phyloP scores from a whole-genome alignment of 2,113 vertebrate genomes.

The Tiliqua scincoides region DNA sequence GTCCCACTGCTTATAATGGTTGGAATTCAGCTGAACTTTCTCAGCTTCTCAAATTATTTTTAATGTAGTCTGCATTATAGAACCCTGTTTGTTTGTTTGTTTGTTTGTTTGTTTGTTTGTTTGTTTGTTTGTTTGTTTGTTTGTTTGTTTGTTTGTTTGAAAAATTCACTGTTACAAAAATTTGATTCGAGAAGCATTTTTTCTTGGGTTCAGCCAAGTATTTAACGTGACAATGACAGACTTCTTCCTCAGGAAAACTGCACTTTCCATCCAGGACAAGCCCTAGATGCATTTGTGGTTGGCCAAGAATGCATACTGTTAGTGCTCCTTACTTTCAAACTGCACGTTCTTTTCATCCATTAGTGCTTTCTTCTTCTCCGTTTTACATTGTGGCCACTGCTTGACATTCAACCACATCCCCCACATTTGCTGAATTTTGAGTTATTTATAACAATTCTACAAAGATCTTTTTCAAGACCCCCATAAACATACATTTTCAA shows the following conservation, averaged over 20 bases:
- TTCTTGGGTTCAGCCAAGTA: conserved; percentile 44
- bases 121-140: no score
- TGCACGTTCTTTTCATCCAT: conserved; percentile 65
- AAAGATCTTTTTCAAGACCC: conserved; percentile 43
- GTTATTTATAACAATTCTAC: conserved; percentile 68
- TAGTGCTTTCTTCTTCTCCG: conserved; percentile 61
- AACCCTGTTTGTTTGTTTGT: conserved; percentile 23
- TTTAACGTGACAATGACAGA: conserved; percentile 63
- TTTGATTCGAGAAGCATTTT: conserved; percentile 53
- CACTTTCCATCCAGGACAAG: conserved; percentile 46
- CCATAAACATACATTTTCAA: conserved; percentile 60
- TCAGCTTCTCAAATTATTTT: neutral
- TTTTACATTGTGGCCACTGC: conserved; percentile 37
- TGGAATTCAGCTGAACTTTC: conserved; percentile 26
- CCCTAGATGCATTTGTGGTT: conserved; percentile 63
- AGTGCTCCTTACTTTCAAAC: conserved; percentile 66
- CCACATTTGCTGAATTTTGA: conserved; percentile 50
- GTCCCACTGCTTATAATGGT: neutral
- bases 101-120: no score
- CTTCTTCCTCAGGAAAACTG: conserved; percentile 59
- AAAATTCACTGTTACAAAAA: conserved; percentile 24
- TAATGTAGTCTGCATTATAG: neutral
- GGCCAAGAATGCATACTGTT: conserved; percentile 65
- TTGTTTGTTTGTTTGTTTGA: no score
- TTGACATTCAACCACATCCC: conserved; percentile 33